phyloP scores from a whole-genome alignment of 2,888 invertebrate species.

The Agrotis segetum region DNA sequence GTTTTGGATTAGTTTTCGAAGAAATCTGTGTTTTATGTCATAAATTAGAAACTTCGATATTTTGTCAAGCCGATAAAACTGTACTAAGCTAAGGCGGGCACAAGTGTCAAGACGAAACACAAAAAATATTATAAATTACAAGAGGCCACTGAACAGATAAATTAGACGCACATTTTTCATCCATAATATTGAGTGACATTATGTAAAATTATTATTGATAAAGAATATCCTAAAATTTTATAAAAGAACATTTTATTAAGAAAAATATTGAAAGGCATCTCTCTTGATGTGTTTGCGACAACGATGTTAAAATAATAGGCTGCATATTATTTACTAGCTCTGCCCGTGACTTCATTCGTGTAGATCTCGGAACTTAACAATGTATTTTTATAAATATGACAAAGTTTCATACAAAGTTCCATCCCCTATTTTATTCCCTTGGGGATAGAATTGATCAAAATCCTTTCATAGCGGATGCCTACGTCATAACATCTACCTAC shows the following conservation, averaged over 20 bases:
- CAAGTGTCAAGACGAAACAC: background rate
- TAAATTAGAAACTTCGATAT: background rate
- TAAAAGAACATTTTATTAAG: background rate
- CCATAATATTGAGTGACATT: slow-evolving; percentile 3
- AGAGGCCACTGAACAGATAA: background rate
- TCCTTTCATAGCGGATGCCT: no score
- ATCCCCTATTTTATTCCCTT: no score
- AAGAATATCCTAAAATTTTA: background rate
- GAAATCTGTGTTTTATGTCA: no score
- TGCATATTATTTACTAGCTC: background rate
- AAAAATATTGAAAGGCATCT: background rate
- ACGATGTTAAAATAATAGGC: background rate
- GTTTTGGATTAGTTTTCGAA: no score
- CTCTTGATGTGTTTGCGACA: background rate
- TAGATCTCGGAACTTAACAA: no score
- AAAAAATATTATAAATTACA: background rate
- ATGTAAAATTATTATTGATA: background rate
- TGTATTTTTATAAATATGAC: no score
- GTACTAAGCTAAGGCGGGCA: background rate
- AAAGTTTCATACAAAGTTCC: no score
- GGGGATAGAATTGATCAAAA: no score
- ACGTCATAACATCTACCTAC: no score
- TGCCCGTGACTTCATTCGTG: no score
- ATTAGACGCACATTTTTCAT: background rate
- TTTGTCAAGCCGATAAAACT: background rate